Conservation (phyloP, 2,888 invertebrate genomes). For the Hirudinaria manillensis region DNA sequence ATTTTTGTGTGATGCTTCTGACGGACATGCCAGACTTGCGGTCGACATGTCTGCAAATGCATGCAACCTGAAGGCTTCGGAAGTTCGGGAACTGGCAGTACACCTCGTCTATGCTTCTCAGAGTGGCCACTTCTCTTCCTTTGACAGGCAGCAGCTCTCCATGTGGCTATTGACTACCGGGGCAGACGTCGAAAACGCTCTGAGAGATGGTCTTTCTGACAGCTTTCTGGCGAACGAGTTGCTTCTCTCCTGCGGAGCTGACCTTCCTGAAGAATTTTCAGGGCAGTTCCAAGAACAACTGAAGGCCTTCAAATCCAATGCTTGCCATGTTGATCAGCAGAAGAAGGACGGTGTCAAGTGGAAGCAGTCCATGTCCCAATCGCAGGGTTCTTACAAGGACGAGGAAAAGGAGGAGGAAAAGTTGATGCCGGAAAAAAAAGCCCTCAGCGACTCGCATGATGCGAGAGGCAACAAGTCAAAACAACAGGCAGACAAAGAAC, state of each 20-base stretch:
- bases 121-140: constrained; percentile 47
- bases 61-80: constrained; percentile 49
- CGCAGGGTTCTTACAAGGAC: neutral
- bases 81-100: constrained; percentile 57
- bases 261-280: neutral
- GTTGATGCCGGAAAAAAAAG: neutral
- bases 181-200: constrained; percentile 48
- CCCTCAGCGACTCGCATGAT: neutral
- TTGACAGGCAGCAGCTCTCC: constrained; percentile 61
- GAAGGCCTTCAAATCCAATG: neutral
- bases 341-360: neutral
- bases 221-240: constrained; percentile 59
- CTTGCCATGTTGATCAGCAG: neutral
- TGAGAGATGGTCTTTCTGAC: constrained; percentile 47
- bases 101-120: constrained; percentile 51
- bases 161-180: constrained; percentile 66
- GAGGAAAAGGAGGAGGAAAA: neutral
- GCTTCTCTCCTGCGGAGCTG: constrained; percentile 79
- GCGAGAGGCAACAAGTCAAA: neutral
- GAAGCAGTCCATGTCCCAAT: constrained; percentile 3
- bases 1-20: constrained; percentile 64
- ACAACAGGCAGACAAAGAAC: neutral
- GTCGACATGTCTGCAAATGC: constrained; percentile 66
- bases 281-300: neutral
- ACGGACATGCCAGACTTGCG: constrained; percentile 67